Conservation (phyloP, 2,888 invertebrate species). For the Cremastinae sp. region DNA sequence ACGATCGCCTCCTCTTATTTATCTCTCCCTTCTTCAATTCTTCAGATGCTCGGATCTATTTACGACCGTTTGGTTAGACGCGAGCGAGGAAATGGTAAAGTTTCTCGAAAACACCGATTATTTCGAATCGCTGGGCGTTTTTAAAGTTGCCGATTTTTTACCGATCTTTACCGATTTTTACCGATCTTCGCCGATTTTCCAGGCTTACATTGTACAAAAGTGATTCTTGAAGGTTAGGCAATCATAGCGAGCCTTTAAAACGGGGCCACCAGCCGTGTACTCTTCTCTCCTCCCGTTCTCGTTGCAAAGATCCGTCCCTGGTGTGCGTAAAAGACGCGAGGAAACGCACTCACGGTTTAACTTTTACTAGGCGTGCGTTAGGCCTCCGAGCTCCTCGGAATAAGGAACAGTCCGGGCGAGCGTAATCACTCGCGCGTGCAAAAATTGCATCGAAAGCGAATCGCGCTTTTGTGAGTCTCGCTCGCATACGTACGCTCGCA, state of each 20-base stretch:
- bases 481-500: slow-evolving; percentile 15
- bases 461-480: slow-evolving; percentile 57
- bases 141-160: too few species aligned
- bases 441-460: slow-evolving; percentile 77
- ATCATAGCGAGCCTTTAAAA: too few species aligned
- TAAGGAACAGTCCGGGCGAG: slow-evolving; percentile 48
- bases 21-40: slow-evolving; percentile 15
- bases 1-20: slow-evolving; percentile 2
- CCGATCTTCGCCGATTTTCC: too few species aligned
- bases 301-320: neutral
- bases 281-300: neutral
- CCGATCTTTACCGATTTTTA: too few species aligned
- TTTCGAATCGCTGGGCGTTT: too few species aligned
- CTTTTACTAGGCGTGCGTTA: slow-evolving; percentile 48
- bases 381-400: slow-evolving; percentile 34
- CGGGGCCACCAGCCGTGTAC: too few species aligned
- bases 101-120: too few species aligned
- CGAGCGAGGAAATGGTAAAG: neutral
- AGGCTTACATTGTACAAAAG: too few species aligned
- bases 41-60: slow-evolving; percentile 33
- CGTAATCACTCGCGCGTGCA: slow-evolving; percentile 61
- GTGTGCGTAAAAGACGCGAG: neutral
- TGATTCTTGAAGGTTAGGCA: too few species aligned
- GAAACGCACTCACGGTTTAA: slow-evolving; percentile 42
- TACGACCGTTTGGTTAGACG: slow-evolving; percentile 31